Percentiles rank a stretch among this genome's conserved stretches.
Evolutionary conservation across 2,113 vertebrate genomes (phyloP).

Genomic region (Solenodon paradoxus): DNA sequence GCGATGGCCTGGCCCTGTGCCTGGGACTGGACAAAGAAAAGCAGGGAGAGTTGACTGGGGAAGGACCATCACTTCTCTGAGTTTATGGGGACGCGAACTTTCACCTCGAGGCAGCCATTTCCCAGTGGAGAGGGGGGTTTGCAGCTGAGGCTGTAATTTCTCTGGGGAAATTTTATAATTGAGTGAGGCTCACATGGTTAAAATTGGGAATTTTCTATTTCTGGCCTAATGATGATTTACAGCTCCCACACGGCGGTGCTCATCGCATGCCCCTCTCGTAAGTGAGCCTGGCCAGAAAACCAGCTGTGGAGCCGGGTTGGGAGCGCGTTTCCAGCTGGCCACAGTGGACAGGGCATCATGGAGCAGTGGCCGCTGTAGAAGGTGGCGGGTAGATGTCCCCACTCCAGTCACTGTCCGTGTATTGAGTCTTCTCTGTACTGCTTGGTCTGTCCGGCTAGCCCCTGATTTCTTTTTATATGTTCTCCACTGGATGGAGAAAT

Average conservation of each 20-base stretch:
- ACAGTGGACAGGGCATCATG: no score
- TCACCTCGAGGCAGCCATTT: background rate
- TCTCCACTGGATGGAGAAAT: background rate
- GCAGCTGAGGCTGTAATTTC: background rate
- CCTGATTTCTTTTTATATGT: background rate
- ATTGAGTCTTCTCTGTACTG: background rate
- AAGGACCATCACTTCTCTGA: no score
- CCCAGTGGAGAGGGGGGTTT: background rate
- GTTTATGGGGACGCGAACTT: background rate
- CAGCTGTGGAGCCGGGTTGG: accelerated
- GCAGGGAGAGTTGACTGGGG: background rate
- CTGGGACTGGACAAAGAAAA: background rate
- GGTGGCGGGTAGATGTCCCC: no score
- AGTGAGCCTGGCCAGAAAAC: background rate
- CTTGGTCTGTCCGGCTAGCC: background rate
- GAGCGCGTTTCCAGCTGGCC: no score
- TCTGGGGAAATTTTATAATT: background rate
- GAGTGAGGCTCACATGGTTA: background rate
- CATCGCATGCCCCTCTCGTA: no score
- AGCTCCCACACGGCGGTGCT: background rate
- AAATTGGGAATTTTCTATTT: background rate
- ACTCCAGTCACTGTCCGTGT: background rate
- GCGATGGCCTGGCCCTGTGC: background rate
- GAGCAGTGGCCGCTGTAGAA: no score
- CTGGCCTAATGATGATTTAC: background rate